These are phyloP conservation scores for Callyntrura sp. DNA, from an alignment of 2,888 invertebrate genomes.

Conservation along the genomic window DNA sequence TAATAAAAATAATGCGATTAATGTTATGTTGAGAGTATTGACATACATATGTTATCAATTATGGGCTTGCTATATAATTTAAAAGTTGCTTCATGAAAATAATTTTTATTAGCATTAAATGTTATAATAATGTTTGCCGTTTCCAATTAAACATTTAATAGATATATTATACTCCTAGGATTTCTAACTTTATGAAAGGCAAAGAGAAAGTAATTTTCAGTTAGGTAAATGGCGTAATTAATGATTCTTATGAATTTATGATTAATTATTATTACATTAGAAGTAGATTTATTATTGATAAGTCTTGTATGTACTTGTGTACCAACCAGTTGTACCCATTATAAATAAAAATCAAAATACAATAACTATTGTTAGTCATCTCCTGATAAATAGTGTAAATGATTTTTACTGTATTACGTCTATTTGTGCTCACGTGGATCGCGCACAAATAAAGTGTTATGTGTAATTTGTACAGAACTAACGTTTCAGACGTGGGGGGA, in stretches of 20 bases:
- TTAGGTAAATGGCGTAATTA: slow-evolving; percentile 53
- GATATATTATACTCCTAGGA: slow-evolving; percentile 63
- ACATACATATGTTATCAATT: slow-evolving; percentile 43
- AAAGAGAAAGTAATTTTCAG: slow-evolving; percentile 53
- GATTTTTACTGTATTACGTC: too few species aligned
- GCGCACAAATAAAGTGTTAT: too few species aligned
- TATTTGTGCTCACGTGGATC: too few species aligned
- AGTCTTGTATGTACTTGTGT: slow-evolving; percentile 77
- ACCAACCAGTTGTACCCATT: slow-evolving; percentile 75
- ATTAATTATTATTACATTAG: slow-evolving; percentile 56
- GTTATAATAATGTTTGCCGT: slow-evolving; percentile 63
- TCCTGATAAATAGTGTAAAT: too few species aligned
- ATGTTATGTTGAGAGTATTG: slow-evolving; percentile 52
- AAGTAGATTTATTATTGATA: slow-evolving; percentile 32
- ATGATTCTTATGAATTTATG: slow-evolving; percentile 61
- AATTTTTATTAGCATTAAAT: slow-evolving; percentile 66
- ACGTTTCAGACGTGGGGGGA: too few species aligned
- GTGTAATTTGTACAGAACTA: too few species aligned
- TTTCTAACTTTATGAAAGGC: slow-evolving; percentile 70
- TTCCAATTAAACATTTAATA: slow-evolving; percentile 64
- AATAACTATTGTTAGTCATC: too few species aligned
- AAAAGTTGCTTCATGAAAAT: slow-evolving; percentile 66
- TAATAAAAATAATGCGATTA: slow-evolving; percentile 49
- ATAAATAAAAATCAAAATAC: slow-evolving; percentile 66
- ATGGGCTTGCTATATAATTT: slow-evolving; percentile 52